Base-by-base conservation (phyloP, 1,140 invertebrate species). In the Xylocopa sonorina region DNA sequence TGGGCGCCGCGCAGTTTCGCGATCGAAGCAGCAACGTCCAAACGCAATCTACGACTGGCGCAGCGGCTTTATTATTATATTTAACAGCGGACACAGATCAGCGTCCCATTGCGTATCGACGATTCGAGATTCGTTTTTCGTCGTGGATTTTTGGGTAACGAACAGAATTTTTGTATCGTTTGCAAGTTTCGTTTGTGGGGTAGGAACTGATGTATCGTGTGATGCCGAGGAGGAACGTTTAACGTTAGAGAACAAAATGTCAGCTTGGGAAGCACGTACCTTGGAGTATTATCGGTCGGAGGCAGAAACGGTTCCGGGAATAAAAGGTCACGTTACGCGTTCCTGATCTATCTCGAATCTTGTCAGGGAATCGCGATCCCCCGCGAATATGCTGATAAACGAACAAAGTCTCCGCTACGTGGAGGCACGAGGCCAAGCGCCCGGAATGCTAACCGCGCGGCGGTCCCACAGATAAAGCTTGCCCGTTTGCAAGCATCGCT, bases 381-480 rank as follows among this genome's bases (percentile, higher is more conserved):
- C 63, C 21, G 18, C 18, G 43, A 66, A 48, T 66, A 66, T n/a
- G 63, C 63, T 66, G 43, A 66, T 66, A 48, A 66, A 66, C 43
- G 27, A 66, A 66, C 41, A 29, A 64, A 46, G 27, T n/a, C 43
- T 32, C 9, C 9, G 63, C 4, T 32, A 48, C 38, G 63, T 48
- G 43, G n/a, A 21, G 21, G 32, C 21, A 32, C 9, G 16, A 12
- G 16, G 14, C 6, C 24, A 10, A 46, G 24, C 27, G 27, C 48
- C 27, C 29, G 7, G 63, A 66, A 66, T 66, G 43, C 27, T 66
- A 66, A 66, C 41, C 18, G 9, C 7, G 41, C 24, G 29, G 16
- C 24, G 53, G n/a, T 9, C 32, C 21, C 18, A n/a, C 1, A 21
- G 34, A 62, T 62, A 38, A 38, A 62, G n/a, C 32, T 24, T 14